A percentile compares a stretch with the other conserved stretches of the same genome.
Evolutionary conservation across 2,888 invertebrate genomes (phyloP).

Genomic region (Podabrus alpinus): DNA sequence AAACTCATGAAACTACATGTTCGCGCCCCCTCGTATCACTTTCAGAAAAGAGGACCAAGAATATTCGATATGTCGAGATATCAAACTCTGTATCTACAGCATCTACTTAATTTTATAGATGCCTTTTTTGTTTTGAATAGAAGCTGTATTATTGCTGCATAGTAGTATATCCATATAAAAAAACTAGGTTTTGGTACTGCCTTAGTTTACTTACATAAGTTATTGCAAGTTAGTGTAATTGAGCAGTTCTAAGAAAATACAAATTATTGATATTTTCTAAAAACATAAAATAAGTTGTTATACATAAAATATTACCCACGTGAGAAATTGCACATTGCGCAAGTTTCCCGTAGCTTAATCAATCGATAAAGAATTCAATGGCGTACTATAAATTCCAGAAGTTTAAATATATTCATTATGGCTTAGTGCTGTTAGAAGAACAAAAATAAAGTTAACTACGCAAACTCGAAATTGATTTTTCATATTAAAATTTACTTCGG

Average conservation of each 20-base stretch:
- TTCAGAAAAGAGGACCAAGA: not conserved
- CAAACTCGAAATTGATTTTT: not conserved
- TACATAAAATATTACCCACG: conserved; percentile 34
- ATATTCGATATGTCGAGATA: not conserved
- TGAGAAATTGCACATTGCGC: conserved; percentile 36
- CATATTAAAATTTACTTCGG: not conserved
- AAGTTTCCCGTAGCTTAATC: conserved; percentile 31
- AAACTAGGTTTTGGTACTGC: not conserved
- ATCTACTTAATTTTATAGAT: not conserved
- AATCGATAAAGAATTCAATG: conserved; percentile 36
- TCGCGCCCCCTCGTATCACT: not conserved
- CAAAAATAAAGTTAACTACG: not conserved
- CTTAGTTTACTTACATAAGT: not conserved
- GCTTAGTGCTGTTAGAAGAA: not conserved
- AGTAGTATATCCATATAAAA: not conserved
- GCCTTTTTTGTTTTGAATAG: not conserved
- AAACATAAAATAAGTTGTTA: not conserved
- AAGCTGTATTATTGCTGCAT: not conserved
- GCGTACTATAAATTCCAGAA: conserved; percentile 11
- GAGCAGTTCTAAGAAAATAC: not conserved
- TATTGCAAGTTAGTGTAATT: not conserved
- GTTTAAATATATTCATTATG: not conserved
- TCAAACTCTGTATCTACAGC: not conserved
- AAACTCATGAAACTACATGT: not conserved
- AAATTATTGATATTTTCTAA: not conserved